phyloP scores from a whole-genome alignment of 2,888 invertebrate genomes.

The Crossocerus cetratus region DNA sequence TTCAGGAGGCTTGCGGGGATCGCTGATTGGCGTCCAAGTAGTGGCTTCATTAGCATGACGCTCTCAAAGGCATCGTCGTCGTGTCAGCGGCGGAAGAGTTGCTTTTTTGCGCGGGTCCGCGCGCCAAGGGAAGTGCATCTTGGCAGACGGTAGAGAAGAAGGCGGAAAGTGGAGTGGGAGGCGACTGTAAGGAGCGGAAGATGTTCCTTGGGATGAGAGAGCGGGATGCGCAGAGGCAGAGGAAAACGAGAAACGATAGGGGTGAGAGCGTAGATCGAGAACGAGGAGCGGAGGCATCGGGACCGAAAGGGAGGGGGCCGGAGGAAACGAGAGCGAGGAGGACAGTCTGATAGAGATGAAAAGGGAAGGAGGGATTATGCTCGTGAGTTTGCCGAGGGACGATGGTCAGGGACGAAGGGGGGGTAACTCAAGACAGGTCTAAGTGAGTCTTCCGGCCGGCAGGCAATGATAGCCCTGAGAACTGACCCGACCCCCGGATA shows the following conservation, averaged over 20 bases:
- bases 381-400: conserved; percentile 60
- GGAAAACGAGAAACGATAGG: conserved; percentile 33
- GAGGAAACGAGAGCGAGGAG: background rate
- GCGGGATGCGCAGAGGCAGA: conserved; percentile 50
- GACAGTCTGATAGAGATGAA: conserved; percentile 33
- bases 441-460: conserved; percentile 77
- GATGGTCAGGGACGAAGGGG: conserved; percentile 63
- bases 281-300: conserved; percentile 37
- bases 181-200: background rate
- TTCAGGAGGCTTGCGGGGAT: conserved; percentile 26
- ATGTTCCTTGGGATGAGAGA: conserved; percentile 16
- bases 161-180: background rate
- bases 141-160: background rate
- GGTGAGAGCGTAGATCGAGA: conserved; percentile 40
- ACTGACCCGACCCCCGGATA: conserved; percentile 76
- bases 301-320: conserved; percentile 21
- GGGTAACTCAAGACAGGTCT: conserved; percentile 77
- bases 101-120: conserved; percentile 11
- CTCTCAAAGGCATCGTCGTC: conserved; percentile 22
- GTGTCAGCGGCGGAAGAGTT: conserved; percentile 14
- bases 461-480: conserved; percentile 77
- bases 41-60: conserved; percentile 32
- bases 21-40: conserved; percentile 14
- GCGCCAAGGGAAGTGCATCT: background rate
- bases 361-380: conserved; percentile 60